Percentiles rank a stretch among this genome's conserved stretches.
Evolutionary conservation across 2,888 invertebrate species (phyloP).

Genomic region (Napeogenes sylphis): DNA sequence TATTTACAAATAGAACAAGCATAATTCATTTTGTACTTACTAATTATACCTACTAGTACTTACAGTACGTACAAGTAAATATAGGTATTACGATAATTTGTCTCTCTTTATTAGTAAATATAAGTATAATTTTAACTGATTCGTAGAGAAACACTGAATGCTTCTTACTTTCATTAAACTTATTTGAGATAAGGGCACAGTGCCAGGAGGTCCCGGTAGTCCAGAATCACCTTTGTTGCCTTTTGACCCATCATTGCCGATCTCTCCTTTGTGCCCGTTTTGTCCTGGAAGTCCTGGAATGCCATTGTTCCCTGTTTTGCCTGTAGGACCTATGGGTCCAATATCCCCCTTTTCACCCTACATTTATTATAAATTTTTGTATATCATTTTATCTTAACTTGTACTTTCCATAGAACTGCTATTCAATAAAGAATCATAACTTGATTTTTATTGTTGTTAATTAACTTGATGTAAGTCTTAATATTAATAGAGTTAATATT

Average conservation of each 20-base stretch:
- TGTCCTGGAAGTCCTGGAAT: slow-evolving; percentile 80
- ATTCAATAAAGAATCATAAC: neutral
- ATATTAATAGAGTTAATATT: no score
- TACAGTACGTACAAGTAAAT: no score
- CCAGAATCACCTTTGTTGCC: slow-evolving; percentile 1
- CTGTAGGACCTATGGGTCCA: slow-evolving; percentile 76
- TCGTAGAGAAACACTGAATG: no score
- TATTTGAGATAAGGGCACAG: slow-evolving; percentile 1
- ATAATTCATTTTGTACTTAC: no score
- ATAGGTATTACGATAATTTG: no score
- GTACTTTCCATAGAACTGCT: no score
- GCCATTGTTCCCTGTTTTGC: slow-evolving; percentile 48
- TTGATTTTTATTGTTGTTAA: no score
- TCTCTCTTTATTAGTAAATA: no score
- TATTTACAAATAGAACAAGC: neutral
- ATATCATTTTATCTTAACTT: no score
- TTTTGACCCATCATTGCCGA: slow-evolving; percentile 1
- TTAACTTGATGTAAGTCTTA: no score
- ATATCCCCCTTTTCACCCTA: slow-evolving; percentile 84
- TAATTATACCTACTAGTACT: no score
- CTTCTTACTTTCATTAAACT: slow-evolving; percentile 4
- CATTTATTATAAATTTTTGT: slow-evolving; percentile 12
- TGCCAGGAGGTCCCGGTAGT: slow-evolving; percentile 1
- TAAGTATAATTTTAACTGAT: no score
- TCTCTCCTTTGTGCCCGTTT: slow-evolving; percentile 76